Evolutionary conservation across 2,113 vertebrate genomes (phyloP), one percentile per base, ranked within the genome.

Genomic region (Microtus pennsylvanicus): DNA sequence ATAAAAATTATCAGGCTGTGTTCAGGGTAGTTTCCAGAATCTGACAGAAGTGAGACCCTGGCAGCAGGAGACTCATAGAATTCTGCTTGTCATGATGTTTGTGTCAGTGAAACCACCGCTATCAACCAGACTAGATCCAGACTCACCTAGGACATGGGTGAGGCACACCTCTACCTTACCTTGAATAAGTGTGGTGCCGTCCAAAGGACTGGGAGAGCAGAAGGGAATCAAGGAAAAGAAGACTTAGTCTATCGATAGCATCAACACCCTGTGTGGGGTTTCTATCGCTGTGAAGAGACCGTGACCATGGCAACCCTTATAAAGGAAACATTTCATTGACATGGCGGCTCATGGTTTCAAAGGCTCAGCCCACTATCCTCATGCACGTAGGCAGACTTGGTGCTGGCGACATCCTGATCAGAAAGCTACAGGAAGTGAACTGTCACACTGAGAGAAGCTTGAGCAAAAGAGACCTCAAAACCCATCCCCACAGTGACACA

Each of bases 11-110:
- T 42, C 42, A 42, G 42, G 42, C 42, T 42, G 42, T 42, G 42
- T 42, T 42, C 99, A 99, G 99, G 99, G 99, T 99, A 99, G 99
- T 99, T 99, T 99, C 99, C 99, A 99, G 99, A 99, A 99, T 99
- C 99, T 99, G 99, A 99, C 99, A 99, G 99, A 99, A 99, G 50
- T 12, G 52, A 58, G 52, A n/a, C 33, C 99, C 99, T 99, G 97
- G 99, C 99, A 99, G 99, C 99, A 99, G 99, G 99, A 98, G 99
- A 99, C 98, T 99, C 99, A 98, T 99, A 99, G 94, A 99, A 99
- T 99, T 99, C 99, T 97, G 99, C 99, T 99, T 99, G 99, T 99
- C 99, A 99, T 99, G 99, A 98, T 99, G 52, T n/a, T 50, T 78
- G 28, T 19, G n/a, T 50, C 17, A 33, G 77, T 33, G 47, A 45